Evolutionary conservation across 2,797 vertebrate genomes (phyloP), one percentile per base, ranked within the genome.

Genomic region (Melanotaenia trifasciata): DNA sequence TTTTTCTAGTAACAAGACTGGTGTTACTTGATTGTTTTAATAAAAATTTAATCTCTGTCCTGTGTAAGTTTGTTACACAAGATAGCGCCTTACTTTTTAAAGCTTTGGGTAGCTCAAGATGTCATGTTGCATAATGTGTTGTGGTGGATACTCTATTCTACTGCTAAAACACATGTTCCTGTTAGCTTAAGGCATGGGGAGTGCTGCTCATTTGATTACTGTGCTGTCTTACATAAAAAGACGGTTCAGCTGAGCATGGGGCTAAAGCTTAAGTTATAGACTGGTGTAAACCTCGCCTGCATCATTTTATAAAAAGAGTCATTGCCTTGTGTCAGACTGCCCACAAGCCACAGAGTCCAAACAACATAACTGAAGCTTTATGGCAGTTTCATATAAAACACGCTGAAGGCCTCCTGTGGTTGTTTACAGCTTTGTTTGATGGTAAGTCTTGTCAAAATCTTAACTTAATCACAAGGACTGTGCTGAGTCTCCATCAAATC

Each of bases 191-290:
- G 26, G 7, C 54, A 16, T 32, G 14, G 14, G 3, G 54, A 57
- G 54, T 18, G 14, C 28, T 18, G 28, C 26, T 38, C 30, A 22
- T 76, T 38, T 74, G 26, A 26, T 70, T 66, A 70, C 30, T 24
- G 24, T 22, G 9, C 6, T 68, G n/a, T 64, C 35, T 81, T 80
- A 72, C 40, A 68, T 86, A 78, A 83, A 70, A 32, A 2, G 1
- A 47, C 85, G 77, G 78, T 70, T 80, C 80, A 81, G 64, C 60
- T 12, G 0, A 11, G 36, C 22, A 2, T 74, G 79, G 80, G 70
- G 74, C 78, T 35, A 70, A 67, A 77, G 45, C 58, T 16, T 5
- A 70, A 64, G 64, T 86, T 76, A 50, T 70, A 72, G 30, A 30
- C 38, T 47, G 58, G 77, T 78, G 67, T 70, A 56, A 74, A 78